These are phyloP conservation scores for Poeciliopsis turneri DNA, from an alignment of 2,797 vertebrate species.

Conservation along the genomic window DNA sequence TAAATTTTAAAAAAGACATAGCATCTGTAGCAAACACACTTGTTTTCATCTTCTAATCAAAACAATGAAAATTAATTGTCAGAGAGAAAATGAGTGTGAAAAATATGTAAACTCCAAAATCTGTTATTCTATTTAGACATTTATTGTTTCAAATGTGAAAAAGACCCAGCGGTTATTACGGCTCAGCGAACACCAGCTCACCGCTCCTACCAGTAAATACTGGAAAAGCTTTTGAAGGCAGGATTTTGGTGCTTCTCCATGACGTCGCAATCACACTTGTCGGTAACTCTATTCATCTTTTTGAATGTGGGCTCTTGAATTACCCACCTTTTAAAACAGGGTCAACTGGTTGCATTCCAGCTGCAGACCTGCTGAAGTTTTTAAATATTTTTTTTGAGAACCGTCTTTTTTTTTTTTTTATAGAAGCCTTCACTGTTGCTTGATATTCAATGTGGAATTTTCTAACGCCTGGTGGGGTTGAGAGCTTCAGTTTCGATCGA, in stretches of 20 bases:
- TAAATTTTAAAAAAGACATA: too few species aligned
- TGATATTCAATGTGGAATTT: constrained; percentile 22
- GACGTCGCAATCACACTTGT: not conserved
- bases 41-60: not conserved
- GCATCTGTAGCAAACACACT: not conserved
- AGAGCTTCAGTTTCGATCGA: constrained; percentile 13
- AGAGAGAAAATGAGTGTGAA: not conserved
- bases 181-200: not conserved
- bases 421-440: not conserved
- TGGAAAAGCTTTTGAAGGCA: not conserved
- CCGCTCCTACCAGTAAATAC: not conserved
- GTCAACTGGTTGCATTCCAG: not conserved
- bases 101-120: constrained; percentile 15
- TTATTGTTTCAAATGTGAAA: constrained; percentile 19
- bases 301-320: not conserved
- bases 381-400: not conserved
- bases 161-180: not conserved
- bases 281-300: not conserved
- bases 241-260: constrained; percentile 6
- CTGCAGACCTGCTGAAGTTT: not conserved
- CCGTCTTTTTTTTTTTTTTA: not conserved
- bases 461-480: not conserved
- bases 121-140: constrained; percentile 23
- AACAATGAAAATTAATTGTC: not conserved
- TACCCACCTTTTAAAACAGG: not conserved